Base-by-base conservation (phyloP, 2,888 invertebrate species). In the Unio delphinus region DNA sequence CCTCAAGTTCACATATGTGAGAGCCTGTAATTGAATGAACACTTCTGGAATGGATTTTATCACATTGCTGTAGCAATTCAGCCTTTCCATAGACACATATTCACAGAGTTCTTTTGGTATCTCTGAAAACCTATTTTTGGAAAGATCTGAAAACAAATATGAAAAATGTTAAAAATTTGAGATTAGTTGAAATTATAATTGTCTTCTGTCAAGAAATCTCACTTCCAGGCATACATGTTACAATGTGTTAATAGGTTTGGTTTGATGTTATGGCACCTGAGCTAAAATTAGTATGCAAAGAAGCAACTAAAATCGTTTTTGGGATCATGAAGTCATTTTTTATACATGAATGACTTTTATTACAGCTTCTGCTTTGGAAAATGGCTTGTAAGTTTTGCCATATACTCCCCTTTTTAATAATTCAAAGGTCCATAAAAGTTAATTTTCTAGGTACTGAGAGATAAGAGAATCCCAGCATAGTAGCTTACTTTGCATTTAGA, bases 1-100 rank as follows among this genome's bases (percentile, higher is more conserved):
- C 95, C 95, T 95, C 90, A 98, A 93, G 92, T 97, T 96, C 90
- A 98, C 93, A 91, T 95, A 95, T 82, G 94, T 95, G 70, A 98
- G 93, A 79, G 95, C 95, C 88, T 96, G 95, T 69, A 98, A 92
- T 90, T 93, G 93, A 74, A 93, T 93, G 73, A 98, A 93, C 55
- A 94, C 93, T 86, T 96, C 95, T 69, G 97, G 97, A 87, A 98
- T 94, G 85, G 93, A 93, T 87, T 95, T 93, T 88, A 98, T 95
- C 80, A 95, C 93, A 92, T 98, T 98, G 92, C 97, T 96, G 90
- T 97, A 96, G 82, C 96, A 93, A 84, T 95, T 93, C 80, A 98
- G 92, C 87, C 94, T 94, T 92, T 98, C 97, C 90, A 97, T 92
- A 90, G 95, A 96, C 81, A 94, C 92, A 91, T 95, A 97, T 75